Percentiles rank a stretch among this genome's conserved stretches.
These are phyloP conservation scores for Aphidius colemani DNA, from an alignment of 2,888 invertebrate genomes.

Conservation along the genomic window DNA sequence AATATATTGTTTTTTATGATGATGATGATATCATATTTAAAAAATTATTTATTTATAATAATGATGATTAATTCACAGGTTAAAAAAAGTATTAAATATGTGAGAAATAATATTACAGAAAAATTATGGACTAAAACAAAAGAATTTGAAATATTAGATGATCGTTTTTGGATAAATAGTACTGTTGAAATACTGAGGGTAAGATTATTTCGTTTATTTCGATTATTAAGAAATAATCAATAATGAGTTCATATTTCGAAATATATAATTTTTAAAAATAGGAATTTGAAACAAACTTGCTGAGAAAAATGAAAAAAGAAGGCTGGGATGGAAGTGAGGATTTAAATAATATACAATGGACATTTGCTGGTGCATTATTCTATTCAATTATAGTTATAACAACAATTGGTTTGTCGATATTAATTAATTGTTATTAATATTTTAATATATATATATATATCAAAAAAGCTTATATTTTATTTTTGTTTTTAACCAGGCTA, in stretches of 20 bases:
- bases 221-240: slow-evolving; percentile 7
- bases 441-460: slow-evolving; percentile 5
- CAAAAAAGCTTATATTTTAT: background rate
- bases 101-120: slow-evolving; percentile 77
- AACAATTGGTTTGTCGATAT: slow-evolving; percentile 79
- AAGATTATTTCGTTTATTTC: slow-evolving; percentile 26
- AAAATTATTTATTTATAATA: background rate
- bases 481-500: slow-evolving; percentile 66
- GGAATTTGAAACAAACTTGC: slow-evolving; percentile 72
- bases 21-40: background rate
- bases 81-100: slow-evolving; percentile 73
- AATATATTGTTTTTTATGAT: slow-evolving; percentile 5
- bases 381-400: slow-evolving; percentile 96
- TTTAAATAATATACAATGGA: slow-evolving; percentile 73
- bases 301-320: slow-evolving; percentile 82
- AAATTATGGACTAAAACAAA: slow-evolving; percentile 78
- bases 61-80: slow-evolving; percentile 63
- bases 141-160: slow-evolving; percentile 68
- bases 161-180: slow-evolving; percentile 79
- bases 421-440: slow-evolving; percentile 5
- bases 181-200: slow-evolving; percentile 65
- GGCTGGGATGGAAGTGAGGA: slow-evolving; percentile 88
- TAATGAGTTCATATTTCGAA: slow-evolving; percentile 8
- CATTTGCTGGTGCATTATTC: slow-evolving; percentile 86
- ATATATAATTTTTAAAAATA: slow-evolving; percentile 33